Conservation (phyloP, 2,888 invertebrate genomes). For the Exephanes ischioxanthus region DNA sequence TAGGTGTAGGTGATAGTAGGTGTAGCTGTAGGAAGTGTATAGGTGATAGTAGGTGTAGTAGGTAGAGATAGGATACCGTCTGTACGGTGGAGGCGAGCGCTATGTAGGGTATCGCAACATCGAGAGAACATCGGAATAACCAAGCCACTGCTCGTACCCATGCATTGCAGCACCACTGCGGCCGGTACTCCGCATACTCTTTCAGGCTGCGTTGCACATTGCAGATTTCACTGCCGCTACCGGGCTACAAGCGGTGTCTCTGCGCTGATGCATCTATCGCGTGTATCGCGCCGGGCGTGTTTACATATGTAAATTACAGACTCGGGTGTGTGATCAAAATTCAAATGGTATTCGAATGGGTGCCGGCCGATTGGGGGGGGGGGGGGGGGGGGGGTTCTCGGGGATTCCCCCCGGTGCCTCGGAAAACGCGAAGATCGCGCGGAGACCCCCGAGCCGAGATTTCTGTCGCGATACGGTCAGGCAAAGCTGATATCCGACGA, state of each 20-base stretch:
- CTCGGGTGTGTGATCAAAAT: constrained; percentile 76
- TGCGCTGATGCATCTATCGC: constrained; percentile 49
- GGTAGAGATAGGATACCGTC: constrained; percentile 7
- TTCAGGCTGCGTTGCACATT: constrained; percentile 37
- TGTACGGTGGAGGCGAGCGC: background rate
- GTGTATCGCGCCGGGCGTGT: constrained; percentile 62
- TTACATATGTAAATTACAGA: constrained; percentile 76
- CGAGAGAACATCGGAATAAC: constrained; percentile 12
- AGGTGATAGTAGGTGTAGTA: too few relatives aligned
- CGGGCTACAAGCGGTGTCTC: constrained; percentile 14
- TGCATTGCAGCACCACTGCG: background rate
- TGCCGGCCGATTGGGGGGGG: constrained; percentile 56
- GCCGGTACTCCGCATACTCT: background rate
- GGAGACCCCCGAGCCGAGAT: background rate
- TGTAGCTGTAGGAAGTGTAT: too few relatives aligned
- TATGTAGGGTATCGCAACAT: constrained; percentile 10
- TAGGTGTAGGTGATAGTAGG: background rate
- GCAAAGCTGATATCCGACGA: background rate
- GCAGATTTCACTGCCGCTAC: constrained; percentile 19
- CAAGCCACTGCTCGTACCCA: background rate
- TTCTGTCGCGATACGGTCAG: background rate
- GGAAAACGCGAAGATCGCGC: constrained; percentile 4
- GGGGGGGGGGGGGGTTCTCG: constrained; percentile 30
- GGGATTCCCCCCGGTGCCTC: background rate
- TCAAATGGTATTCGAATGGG: constrained; percentile 82